Percentiles rank a stretch among this genome's conserved stretches.
Evolutionary conservation across 2,888 invertebrate species (phyloP).

Genomic region (Rotaria magnacalcarata): DNA sequence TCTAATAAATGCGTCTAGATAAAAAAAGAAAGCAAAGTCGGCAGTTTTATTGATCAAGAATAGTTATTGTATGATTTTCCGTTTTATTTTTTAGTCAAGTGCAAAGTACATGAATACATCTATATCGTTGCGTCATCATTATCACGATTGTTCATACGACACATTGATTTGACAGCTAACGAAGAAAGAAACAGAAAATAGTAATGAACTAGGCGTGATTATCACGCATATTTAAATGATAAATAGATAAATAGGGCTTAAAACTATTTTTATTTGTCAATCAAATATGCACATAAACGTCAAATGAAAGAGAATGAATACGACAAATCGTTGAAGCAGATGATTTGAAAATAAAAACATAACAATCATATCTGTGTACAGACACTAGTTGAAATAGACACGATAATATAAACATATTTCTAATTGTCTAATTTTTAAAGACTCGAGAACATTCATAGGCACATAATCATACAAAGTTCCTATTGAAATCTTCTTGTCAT

Average conservation of each 20-base stretch:
- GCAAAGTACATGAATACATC: neutral
- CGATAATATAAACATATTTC: too few relatives aligned
- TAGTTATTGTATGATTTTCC: neutral
- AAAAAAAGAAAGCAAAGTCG: neutral
- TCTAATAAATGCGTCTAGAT: neutral
- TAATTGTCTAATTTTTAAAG: too few relatives aligned
- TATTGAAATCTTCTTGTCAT: neutral
- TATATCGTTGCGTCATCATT: neutral
- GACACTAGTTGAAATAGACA: neutral
- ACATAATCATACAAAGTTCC: neutral
- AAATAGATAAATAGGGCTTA: neutral
- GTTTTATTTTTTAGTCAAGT: neutral
- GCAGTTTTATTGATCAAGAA: neutral
- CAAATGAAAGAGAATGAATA: neutral
- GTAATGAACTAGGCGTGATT: neutral
- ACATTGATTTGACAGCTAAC: neutral
- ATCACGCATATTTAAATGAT: neutral
- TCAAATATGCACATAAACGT: neutral
- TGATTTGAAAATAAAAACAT: neutral
- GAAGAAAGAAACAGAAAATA: neutral
- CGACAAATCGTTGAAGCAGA: neutral
- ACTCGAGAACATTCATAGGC: neutral
- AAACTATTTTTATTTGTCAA: constrained; percentile 7
- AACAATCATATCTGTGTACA: neutral
- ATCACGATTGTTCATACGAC: neutral